Conservation (phyloP, 1,140 invertebrate species). For the Periplaneta americana region DNA sequence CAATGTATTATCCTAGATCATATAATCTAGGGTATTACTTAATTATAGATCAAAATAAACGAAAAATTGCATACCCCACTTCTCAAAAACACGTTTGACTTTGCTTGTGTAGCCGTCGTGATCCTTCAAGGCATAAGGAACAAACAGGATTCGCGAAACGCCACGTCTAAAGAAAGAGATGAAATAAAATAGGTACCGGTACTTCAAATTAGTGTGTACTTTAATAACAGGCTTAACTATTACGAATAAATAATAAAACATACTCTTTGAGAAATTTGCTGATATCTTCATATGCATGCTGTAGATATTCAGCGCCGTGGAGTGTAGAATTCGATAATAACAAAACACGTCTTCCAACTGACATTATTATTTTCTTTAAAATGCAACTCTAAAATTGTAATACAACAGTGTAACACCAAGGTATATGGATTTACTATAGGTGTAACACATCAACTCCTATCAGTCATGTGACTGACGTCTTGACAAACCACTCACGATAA, state of each 20-base stretch:
- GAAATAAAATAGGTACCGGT: slow-evolving; percentile 12
- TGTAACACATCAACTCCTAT: no score
- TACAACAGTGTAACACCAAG: no score
- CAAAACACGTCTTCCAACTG: slow-evolving; percentile 44
- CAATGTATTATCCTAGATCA: no score
- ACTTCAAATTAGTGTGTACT: not conserved
- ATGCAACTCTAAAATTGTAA: not conserved
- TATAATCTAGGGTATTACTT: no score
- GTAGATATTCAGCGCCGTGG: slow-evolving; percentile 57
- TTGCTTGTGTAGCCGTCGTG: slow-evolving; percentile 61
- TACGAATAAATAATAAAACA: slow-evolving; percentile 24
- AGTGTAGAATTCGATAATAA: slow-evolving; percentile 64
- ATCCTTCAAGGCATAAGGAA: slow-evolving; percentile 67
- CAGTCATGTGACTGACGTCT: no score
- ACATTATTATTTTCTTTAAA: not conserved
- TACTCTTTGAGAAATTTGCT: slow-evolving; percentile 56
- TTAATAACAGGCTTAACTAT: not conserved
- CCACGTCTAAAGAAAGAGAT: slow-evolving; percentile 47
- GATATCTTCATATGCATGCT: slow-evolving; percentile 60
- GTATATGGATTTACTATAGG: no score
- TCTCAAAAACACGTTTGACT: slow-evolving; percentile 50
- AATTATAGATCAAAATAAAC: no score
- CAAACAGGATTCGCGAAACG: slow-evolving; percentile 62
- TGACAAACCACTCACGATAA: no score
- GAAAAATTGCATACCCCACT: slow-evolving; percentile 51